These are phyloP conservation scores for Archaeoteleia sp. DNA, from an alignment of 2,888 invertebrate species.

Conservation along the genomic window DNA sequence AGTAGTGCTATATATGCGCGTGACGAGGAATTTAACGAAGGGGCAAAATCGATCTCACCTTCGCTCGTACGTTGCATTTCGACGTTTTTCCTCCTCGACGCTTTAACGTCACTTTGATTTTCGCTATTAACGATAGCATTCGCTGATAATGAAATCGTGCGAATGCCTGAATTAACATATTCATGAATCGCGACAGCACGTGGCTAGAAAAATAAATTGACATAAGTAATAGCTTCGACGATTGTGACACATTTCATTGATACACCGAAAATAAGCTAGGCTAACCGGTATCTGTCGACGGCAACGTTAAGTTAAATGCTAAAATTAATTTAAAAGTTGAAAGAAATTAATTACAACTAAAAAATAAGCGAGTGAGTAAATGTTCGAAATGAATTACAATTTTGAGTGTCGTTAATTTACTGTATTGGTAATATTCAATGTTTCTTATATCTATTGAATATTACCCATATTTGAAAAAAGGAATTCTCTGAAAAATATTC, in stretches of 20 bases:
- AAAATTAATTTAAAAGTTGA: too few species aligned
- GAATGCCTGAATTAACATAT: slow-evolving; percentile 39
- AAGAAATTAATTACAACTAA: too few species aligned
- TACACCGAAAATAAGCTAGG: too few species aligned
- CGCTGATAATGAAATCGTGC: slow-evolving; percentile 35
- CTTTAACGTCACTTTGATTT: slow-evolving; percentile 34
- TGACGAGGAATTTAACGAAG: slow-evolving; percentile 29
- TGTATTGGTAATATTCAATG: too few species aligned
- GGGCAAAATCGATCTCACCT: slow-evolving; percentile 28
- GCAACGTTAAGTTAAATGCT: too few species aligned
- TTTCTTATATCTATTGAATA: too few species aligned
- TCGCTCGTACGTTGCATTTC: slow-evolving; percentile 15
- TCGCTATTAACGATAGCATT: slow-evolving; percentile 28
- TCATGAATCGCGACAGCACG: slow-evolving; percentile 32
- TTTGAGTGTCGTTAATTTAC: too few species aligned
- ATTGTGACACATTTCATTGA: slow-evolving; percentile 28
- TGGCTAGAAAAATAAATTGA: slow-evolving; percentile 17
- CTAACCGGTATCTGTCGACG: too few species aligned
- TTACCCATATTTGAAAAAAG: too few species aligned
- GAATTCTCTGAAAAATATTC: too few species aligned
- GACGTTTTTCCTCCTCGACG: slow-evolving; percentile 24
- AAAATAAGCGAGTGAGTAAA: too few species aligned
- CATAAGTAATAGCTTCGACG: slow-evolving; percentile 44
- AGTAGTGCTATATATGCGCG: slow-evolving; percentile 27
- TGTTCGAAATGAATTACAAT: too few species aligned